Base-by-base conservation (phyloP, 2,888 invertebrate species). In the Heteromyza rotundicornis region DNA sequence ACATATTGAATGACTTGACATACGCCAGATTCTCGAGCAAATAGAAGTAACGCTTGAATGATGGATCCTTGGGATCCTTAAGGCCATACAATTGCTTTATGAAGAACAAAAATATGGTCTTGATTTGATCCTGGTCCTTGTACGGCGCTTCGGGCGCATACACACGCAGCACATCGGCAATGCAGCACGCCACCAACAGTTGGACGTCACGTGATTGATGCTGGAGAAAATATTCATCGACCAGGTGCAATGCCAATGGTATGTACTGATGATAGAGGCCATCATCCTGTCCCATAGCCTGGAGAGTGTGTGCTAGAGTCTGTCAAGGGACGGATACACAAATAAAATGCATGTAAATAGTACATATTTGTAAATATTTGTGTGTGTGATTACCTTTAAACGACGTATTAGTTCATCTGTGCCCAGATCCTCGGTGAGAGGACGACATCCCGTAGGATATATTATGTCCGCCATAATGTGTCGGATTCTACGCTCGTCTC, bases 141-240 rank as follows among this genome's bases (percentile, higher is more conserved):
- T 96, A 98, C 0, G 98, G 98, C 36, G 97, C 97, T 80, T 98
- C 97, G 0, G 98, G 98, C 1, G 98, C 98, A 84, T 96, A 98
- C 5, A 98, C 95, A 63, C 98, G 86, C 68, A 98, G 88, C 32
- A 98, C 95, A 83, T 98, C 98, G 5, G 98, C 98, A 77, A 98
- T 95, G 81, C 98, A 98, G 84, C 98, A 98, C 0, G 98, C 98
- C 64, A 97, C 94, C 35, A 98, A 86, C 56, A 98, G 86, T 80
- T 97, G 94, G 0, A 98, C 97, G 84, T 98, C 98, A 70, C 92
- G 89, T 63, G 94, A 96, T 50, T 88, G 86, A 84, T 98, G 95
- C 66, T 92, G 89, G 69, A 98, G 86, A 82, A 96, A 98, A 81
- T 91, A 92, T 73, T 98, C 97, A 73, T 96, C 94, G 0, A 96